Base-by-base conservation (phyloP, 2,888 invertebrate species). In the Pocota personata region DNA sequence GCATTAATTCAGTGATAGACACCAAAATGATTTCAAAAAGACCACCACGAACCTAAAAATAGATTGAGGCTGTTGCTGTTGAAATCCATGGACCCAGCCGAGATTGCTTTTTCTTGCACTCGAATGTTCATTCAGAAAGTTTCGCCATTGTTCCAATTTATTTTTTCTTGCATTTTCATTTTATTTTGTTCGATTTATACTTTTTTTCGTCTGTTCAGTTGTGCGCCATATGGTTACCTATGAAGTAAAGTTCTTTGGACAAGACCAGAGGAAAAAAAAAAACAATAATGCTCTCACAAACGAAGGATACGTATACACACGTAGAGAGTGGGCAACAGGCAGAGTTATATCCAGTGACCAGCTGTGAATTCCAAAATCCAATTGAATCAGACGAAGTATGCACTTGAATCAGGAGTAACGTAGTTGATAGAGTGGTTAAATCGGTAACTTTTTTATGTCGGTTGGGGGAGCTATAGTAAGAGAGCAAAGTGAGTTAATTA, bases 331-430 rank as follows among this genome's bases (percentile, higher is more conserved):
- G 69, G 69, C 69, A 69, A 57, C 55, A 40, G 69, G 55, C 55
- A 40, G 19, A 30, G 43, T 40, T 55, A 69, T 19, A 21, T 50
- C 16, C 43, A 80, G 35, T 67, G 52, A 52, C 80, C 55, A 76
- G 52, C 62, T 77, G 55, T 57, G 57, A 37, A 48, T 57, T 50
- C 19, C 50, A 57, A 60, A 75, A 52, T 67, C 77, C 69, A 77
- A 77, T 77, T 69, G 62, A 69, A 71, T 77, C 46, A 16, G 55
- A 62, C 30, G 52, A 58, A 50, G 50, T 78, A 55, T 78, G 78
- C 35, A 71, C 71, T 78, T 55, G 71, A 78, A 71, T 30, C 75
- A 24, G 50, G 30, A 78, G 60, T 30, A 50, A 66, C 66, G 30
- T 71, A 46, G 32, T 62, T 60, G 67, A 76, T 64, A 46, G 62